Evolutionary conservation across 2,113 vertebrate species (phyloP).

Genomic region (Rhadina sibilatrix): DNA sequence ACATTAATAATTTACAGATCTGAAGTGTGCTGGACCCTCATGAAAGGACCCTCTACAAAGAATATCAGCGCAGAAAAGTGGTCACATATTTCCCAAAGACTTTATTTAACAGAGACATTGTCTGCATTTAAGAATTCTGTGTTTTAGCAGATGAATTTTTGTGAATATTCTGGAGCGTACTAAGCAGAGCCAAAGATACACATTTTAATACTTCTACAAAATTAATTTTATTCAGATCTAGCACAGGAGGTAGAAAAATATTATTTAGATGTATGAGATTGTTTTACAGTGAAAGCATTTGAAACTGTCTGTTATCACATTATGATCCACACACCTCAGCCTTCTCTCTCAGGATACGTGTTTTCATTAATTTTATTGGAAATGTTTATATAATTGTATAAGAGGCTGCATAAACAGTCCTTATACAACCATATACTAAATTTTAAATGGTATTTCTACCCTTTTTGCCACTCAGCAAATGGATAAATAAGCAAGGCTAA

Average conservation of each 20-base stretch:
- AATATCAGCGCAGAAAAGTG: conserved; percentile 6
- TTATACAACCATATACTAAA: background rate
- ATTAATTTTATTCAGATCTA: background rate
- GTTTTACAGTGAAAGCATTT: background rate
- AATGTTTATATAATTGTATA: background rate
- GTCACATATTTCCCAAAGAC: background rate
- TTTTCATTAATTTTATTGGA: background rate
- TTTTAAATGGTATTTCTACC: background rate
- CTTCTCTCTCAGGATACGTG: background rate
- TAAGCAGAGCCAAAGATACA: background rate
- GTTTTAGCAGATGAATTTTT: background rate
- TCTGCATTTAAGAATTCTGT: background rate
- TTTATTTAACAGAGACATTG: conserved; percentile 14
- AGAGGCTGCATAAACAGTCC: background rate
- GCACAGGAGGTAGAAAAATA: background rate
- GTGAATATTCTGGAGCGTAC: background rate
- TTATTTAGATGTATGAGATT: background rate
- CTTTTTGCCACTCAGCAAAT: background rate
- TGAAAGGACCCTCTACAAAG: background rate
- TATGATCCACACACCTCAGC: background rate
- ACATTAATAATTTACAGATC: conserved; percentile 61
- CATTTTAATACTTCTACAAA: background rate
- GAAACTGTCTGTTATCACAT: background rate
- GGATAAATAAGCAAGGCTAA: background rate
- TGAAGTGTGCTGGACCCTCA: background rate